A percentile compares a stretch with the other conserved stretches of the same genome.
These are phyloP conservation scores for Merops nubicus DNA, from an alignment of 2,113 vertebrate species.

Conservation along the genomic window DNA sequence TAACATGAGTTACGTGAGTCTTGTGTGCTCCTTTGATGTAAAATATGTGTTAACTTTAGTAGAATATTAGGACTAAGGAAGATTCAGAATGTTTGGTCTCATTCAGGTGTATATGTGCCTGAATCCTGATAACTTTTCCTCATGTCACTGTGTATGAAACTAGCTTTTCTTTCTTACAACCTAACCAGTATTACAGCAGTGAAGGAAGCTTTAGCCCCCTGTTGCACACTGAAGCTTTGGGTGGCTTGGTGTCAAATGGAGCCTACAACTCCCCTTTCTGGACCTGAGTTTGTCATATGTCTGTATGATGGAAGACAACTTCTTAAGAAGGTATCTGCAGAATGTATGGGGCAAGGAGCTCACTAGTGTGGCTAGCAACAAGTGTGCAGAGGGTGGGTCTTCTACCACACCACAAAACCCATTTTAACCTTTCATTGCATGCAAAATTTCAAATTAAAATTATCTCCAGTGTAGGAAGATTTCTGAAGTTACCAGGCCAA, in stretches of 20 bases:
- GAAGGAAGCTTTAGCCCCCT: not conserved
- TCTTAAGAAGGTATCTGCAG: not conserved
- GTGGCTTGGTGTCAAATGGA: not conserved
- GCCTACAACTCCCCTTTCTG: not conserved
- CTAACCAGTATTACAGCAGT: not conserved
- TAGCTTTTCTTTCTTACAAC: not conserved
- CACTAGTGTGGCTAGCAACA: not conserved
- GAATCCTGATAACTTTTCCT: not conserved
- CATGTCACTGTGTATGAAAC: not conserved
- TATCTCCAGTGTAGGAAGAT: not conserved
- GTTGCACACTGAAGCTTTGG: not conserved
- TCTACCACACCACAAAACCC: not conserved
- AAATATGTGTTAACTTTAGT: not conserved
- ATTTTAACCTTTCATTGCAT: not conserved
- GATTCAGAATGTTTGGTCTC: not conserved
- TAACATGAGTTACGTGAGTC: fast-evolving
- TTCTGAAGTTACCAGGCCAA: not conserved
- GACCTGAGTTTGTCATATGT: not conserved
- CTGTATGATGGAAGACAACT: not conserved
- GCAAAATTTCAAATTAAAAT: not conserved
- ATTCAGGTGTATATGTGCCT: not conserved
- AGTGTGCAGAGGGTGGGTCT: fast-evolving
- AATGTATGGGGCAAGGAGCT: not conserved
- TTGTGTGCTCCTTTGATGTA: not conserved
- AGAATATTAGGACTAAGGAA: not conserved